Conservation (phyloP, 2,888 invertebrate genomes). For the Drosophila peninsularis region DNA sequence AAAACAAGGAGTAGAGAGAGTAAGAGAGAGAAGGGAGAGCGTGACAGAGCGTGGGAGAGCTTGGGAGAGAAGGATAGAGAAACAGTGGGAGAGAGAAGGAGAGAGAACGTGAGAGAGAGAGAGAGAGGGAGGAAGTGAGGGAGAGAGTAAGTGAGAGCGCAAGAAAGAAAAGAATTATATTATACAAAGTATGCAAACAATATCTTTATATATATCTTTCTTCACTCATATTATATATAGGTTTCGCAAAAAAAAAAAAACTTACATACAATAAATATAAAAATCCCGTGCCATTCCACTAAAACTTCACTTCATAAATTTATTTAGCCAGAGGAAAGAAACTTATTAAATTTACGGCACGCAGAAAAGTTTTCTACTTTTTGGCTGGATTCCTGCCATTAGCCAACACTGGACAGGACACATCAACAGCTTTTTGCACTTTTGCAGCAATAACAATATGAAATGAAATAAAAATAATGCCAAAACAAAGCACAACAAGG, state of each 20-base stretch:
- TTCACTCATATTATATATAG: no score
- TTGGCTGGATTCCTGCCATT: constrained; percentile 22
- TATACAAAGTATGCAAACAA: no score
- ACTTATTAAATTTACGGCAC: constrained; percentile 33
- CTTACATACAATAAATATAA: constrained; percentile 1
- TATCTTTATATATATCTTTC: no score
- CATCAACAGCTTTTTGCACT: constrained; percentile 55
- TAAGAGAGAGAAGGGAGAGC: no score
- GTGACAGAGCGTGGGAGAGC: no score
- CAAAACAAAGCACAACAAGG: constrained; percentile 24
- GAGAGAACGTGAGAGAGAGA: neutral
- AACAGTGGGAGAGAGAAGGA: neutral
- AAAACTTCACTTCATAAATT: constrained; percentile 10
- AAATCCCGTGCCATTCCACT: neutral
- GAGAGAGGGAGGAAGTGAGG: neutral
- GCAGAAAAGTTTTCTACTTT: constrained; percentile 20
- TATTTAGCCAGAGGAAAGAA: constrained; percentile 11
- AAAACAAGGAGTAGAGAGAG: no score
- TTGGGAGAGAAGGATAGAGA: neutral
- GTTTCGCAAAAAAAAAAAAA: no score
- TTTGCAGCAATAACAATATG: constrained; percentile 45
- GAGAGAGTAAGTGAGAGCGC: neutral
- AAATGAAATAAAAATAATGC: constrained; percentile 54
- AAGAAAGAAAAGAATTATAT: no score
- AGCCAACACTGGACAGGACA: constrained; percentile 36